Evolutionary conservation across 2,888 invertebrate species (phyloP), one percentile per base, ranked within the genome.

Genomic region (Cotesia congregata): DNA sequence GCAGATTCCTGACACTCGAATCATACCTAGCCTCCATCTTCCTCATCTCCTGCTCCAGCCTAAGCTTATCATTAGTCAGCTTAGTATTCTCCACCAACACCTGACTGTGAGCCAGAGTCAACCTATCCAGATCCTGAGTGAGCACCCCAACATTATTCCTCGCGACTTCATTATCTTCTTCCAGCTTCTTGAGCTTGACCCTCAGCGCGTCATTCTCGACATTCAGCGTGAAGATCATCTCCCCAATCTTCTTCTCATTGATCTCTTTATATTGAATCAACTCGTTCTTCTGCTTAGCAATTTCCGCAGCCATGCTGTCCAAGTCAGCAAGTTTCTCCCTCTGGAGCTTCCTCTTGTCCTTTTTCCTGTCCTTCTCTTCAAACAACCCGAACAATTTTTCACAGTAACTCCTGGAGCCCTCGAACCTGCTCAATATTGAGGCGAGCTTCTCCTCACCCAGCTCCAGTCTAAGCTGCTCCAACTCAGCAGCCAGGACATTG

Each of bases 91-190:
- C 95, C 60, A 95, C 90, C 0, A 94, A 92, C 0, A 93, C 93
- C 85, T 94, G 94, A 0, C 95, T 95, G 20, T 94, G 94, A 80
- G 94, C 92, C n/a, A 95, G 90, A 0, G 93, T 93, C 0, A 94
- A 92, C 80, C 93, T 93, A 84, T 95, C 95, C 12, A 95, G 90
- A 74, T 94, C 93, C 77, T 93, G 92, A 75, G 93, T 91, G n/a
- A 95, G 86, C 0, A 90, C 88, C 17, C 93, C 91, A 75, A 93
- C 91, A 15, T 91, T 92, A 76, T 93, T 86, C 80, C 91, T 87
- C 70, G 89, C 88, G 80, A 77, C 80, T 83, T 82, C 74, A 75
- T 85, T 86, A 73, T 89, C 88, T 50, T 89, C 86, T 39, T 87
- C 86, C 64, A 88, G 86, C 60, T 90, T 76, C 65, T 87, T 84